Percentiles rank a stretch among this genome's conserved stretches.
Evolutionary conservation across 1,140 invertebrate genomes (phyloP).

Genomic region (Drosophila athabasca): DNA sequence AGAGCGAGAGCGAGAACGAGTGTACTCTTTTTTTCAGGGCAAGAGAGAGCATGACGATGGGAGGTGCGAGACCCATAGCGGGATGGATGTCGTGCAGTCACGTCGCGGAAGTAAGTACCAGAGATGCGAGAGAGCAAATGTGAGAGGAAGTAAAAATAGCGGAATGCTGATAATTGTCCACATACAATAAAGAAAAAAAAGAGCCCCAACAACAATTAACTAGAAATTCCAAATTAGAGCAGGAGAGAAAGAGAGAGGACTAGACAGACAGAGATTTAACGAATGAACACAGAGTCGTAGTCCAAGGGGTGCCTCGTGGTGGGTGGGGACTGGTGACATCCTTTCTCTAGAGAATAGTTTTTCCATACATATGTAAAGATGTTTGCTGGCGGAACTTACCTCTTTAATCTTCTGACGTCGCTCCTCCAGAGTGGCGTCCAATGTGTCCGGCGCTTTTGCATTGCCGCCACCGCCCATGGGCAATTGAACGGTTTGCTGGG

Average conservation of each 20-base stretch:
- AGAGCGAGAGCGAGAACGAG: too few relatives aligned
- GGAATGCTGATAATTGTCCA: slow-evolving; percentile 56
- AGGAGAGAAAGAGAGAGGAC: slow-evolving; percentile 1
- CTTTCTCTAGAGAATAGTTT: neutral
- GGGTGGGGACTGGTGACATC: too few relatives aligned
- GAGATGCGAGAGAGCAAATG: neutral
- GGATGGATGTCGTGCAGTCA: neutral
- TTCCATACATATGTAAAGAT: neutral
- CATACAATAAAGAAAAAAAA: slow-evolving; percentile 12
- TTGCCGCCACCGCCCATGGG: slow-evolving; percentile 51
- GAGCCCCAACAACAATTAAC: slow-evolving; percentile 15
- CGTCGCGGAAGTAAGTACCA: slow-evolving; percentile 16
- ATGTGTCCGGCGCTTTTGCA: slow-evolving; percentile 31
- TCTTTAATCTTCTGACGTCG: slow-evolving; percentile 70
- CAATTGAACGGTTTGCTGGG: slow-evolving; percentile 43
- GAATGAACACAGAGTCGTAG: neutral
- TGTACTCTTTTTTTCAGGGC: too few relatives aligned
- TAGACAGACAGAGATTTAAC: neutral
- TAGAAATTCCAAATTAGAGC: slow-evolving; percentile 44
- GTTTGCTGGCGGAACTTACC: slow-evolving; percentile 43
- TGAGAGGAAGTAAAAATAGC: slow-evolving; percentile 25
- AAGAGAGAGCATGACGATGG: neutral
- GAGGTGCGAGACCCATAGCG: neutral
- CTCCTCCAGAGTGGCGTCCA: slow-evolving; percentile 55
- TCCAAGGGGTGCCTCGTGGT: too few relatives aligned